Evolutionary conservation across 23 tunicate genomes (phyloP).

Genomic region (Halocynthia roretzi): DNA sequence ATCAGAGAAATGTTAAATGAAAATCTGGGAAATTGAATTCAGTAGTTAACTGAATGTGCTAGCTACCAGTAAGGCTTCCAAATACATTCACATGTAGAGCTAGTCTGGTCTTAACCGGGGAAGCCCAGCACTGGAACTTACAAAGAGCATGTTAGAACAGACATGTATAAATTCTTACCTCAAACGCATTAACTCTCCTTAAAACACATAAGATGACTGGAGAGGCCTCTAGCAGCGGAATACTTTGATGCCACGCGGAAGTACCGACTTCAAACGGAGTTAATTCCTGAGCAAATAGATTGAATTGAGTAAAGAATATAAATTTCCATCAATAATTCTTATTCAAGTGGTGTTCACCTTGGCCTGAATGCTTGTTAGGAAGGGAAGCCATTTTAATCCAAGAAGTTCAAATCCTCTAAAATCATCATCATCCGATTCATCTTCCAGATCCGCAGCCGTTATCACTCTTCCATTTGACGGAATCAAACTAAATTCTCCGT

Average conservation of each 20-base stretch:
- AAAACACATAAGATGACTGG: slow-evolving; percentile 47
- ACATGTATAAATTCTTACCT: slow-evolving; percentile 33
- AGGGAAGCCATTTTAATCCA: slow-evolving; percentile 45
- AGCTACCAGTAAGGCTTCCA: no score
- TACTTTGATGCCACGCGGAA: slow-evolving; percentile 39
- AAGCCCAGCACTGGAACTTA: no score
- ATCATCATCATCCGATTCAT: slow-evolving; percentile 18
- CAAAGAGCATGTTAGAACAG: no score
- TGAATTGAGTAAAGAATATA: background rate
- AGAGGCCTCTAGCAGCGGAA: slow-evolving; percentile 12
- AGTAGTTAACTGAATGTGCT: no score
- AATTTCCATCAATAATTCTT: background rate
- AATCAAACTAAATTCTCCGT: slow-evolving; percentile 42
- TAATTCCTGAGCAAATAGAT: slow-evolving; percentile 34
- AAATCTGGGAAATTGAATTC: no score
- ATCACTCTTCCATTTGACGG: no score
- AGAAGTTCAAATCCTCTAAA: slow-evolving; percentile 68
- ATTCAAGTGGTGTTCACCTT: slow-evolving; percentile 16
- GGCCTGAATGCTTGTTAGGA: slow-evolving; percentile 25
- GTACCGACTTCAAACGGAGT: slow-evolving; percentile 78
- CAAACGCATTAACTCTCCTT: slow-evolving; percentile 69
- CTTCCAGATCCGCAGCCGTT: slow-evolving; percentile 3
- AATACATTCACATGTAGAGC: background rate
- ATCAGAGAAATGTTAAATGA: no score
- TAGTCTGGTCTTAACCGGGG: background rate